Evolutionary conservation across 2,113 vertebrate species (phyloP).

Genomic region (Podilymbus podiceps): DNA sequence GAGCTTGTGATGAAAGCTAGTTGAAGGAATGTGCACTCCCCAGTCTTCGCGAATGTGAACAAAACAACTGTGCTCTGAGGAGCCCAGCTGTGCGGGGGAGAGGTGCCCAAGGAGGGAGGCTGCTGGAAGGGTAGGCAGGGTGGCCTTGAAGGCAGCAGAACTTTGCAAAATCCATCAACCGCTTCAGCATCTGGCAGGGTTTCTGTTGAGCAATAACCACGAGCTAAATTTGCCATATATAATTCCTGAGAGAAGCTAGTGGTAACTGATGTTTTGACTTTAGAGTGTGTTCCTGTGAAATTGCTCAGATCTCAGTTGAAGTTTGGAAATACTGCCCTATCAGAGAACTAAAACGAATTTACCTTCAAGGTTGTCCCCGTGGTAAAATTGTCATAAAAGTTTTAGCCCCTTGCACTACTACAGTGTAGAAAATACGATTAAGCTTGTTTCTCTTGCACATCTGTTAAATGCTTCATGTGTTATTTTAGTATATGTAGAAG

Average conservation of each 20-base stretch:
- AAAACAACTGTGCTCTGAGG: not conserved
- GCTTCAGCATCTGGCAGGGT: not conserved
- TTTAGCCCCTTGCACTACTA: not conserved
- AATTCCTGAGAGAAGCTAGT: constrained; percentile 8
- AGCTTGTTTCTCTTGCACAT: not conserved
- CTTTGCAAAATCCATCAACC: not conserved
- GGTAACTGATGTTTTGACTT: constrained; percentile 32
- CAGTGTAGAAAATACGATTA: not conserved
- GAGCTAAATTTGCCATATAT: constrained; percentile 24
- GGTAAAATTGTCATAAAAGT: not conserved
- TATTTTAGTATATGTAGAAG: not conserved
- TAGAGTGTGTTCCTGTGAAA: not conserved
- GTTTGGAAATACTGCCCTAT: constrained; percentile 4
- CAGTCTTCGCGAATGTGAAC: not conserved
- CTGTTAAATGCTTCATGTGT: not conserved
- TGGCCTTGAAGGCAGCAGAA: not conserved
- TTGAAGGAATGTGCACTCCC: not conserved
- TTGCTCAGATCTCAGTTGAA: not conserved
- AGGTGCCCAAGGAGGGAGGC: not conserved
- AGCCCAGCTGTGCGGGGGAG: not conserved
- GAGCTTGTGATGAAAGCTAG: not conserved
- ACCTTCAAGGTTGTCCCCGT: not conserved
- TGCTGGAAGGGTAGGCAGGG: not conserved
- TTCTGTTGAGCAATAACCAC: constrained; percentile 38
- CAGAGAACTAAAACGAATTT: constrained; percentile 12